These are phyloP conservation scores for Tragelaphus imberbis DNA, from an alignment of 2,113 vertebrate genomes.

Conservation along the genomic window DNA sequence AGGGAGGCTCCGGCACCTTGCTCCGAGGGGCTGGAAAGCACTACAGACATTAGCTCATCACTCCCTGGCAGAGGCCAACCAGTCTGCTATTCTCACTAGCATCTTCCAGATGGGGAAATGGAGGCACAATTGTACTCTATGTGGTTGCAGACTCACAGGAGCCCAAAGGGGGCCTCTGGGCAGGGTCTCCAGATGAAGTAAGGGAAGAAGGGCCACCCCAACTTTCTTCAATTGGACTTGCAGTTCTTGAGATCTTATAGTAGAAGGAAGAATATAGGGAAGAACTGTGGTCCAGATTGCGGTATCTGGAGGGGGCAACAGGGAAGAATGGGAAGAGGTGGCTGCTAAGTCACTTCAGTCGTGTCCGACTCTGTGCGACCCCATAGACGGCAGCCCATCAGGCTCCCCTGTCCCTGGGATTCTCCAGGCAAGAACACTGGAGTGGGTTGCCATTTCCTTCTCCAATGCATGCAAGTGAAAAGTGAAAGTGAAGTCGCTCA, in stretches of 20 bases:
- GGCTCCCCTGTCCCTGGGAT: too few species aligned
- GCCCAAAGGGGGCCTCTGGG: background rate
- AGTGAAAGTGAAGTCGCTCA: too few species aligned
- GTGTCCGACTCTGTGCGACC: too few species aligned
- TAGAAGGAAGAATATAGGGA: background rate
- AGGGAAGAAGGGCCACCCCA: background rate
- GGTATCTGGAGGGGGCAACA: background rate
- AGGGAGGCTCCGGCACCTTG: conserved; percentile 57
- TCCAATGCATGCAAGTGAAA: too few species aligned
- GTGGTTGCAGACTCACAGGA: background rate
- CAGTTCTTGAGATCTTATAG: background rate
- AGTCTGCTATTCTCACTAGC: conserved; percentile 57
- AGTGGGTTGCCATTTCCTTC: too few species aligned
- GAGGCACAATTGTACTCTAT: conserved; percentile 40
- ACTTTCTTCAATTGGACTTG: background rate
- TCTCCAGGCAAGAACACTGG: too few species aligned
- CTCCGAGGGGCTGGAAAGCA: conserved; percentile 55
- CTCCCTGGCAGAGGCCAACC: conserved; percentile 55
- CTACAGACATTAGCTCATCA: conserved; percentile 70
- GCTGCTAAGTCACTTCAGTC: too few species aligned
- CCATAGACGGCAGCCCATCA: too few species aligned
- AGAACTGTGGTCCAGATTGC: background rate
- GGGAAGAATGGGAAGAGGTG: background rate
- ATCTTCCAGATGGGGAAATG: conserved; percentile 65
- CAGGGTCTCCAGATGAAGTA: background rate